Conservation (phyloP, 2,113 vertebrate species). For the Octodon degus region DNA sequence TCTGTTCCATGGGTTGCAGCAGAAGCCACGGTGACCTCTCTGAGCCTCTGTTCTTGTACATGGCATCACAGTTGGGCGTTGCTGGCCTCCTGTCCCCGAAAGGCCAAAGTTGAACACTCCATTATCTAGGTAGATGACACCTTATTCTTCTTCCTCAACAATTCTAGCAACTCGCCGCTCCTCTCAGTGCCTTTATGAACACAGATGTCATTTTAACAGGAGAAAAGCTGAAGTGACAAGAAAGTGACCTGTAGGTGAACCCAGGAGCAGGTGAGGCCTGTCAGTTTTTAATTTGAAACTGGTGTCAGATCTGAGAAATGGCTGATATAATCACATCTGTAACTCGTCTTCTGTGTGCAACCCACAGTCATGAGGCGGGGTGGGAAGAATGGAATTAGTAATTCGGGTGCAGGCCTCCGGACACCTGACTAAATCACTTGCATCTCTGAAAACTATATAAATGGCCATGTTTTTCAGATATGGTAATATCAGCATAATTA, state of each 20-base stretch:
- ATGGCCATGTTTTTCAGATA: conserved; percentile 22
- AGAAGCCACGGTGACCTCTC: conserved; percentile 72
- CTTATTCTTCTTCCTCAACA: conserved; percentile 84
- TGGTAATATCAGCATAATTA: background rate
- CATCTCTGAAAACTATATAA: conserved; percentile 72
- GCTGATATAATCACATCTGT: conserved; percentile 87
- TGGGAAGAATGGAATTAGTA: conserved; percentile 83
- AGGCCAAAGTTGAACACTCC: conserved; percentile 84
- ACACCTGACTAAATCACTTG: conserved; percentile 77
- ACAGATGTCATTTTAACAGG: conserved; percentile 86
- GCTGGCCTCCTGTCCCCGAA: conserved; percentile 67
- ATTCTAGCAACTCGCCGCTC: conserved; percentile 80
- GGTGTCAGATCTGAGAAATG: conserved; percentile 88
- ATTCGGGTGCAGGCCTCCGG: conserved; percentile 77
- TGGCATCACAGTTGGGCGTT: conserved; percentile 71
- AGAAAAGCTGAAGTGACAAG: conserved; percentile 82
- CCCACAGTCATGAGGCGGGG: conserved; percentile 80
- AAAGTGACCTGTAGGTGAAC: conserved; percentile 92
- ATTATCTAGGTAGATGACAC: conserved; percentile 80
- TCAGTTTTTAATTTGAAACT: conserved; percentile 91
- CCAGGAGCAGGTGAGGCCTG: conserved; percentile 89
- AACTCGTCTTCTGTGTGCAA: conserved; percentile 84
- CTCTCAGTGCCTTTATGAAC: conserved; percentile 83
- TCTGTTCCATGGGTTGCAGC: background rate
- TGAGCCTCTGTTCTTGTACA: conserved; percentile 70